These are phyloP conservation scores for Folsomia manolachei DNA, from an alignment of 2,888 invertebrate genomes.

Conservation along the genomic window DNA sequence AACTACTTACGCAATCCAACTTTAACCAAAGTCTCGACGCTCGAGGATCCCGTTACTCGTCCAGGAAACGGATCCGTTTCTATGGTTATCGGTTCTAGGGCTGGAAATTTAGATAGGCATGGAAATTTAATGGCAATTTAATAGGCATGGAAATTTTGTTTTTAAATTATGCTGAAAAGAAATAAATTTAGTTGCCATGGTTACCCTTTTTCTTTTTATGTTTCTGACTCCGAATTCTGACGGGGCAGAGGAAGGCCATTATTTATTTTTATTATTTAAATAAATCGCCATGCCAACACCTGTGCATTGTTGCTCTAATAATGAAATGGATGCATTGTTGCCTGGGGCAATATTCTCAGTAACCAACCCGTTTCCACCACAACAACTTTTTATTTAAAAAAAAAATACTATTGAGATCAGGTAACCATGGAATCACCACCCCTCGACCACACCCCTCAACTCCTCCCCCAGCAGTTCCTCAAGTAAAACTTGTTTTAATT, in stretches of 20 bases:
- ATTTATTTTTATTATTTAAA: conserved; percentile 24
- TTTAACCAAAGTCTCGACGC: conserved; percentile 82
- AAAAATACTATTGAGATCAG: no score
- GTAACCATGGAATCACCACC: no score
- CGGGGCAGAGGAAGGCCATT: conserved; percentile 91
- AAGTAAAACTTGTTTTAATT: background rate
- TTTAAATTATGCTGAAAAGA: background rate
- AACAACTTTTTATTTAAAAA: no score
- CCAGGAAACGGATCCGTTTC: no score
- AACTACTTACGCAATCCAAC: conserved; percentile 75
- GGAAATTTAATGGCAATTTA: no score
- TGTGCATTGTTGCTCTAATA: no score
- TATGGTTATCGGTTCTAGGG: background rate
- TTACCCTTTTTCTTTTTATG: conserved; percentile 19
- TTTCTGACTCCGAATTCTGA: conserved; percentile 28
- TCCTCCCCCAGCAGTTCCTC: background rate
- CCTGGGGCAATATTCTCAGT: no score
- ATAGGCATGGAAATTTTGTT: background rate
- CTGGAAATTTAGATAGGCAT: no score
- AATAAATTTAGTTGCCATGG: no score
- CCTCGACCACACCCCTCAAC: background rate
- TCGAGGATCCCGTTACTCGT: conserved; percentile 89
- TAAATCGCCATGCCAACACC: no score
- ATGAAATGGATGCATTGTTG: no score
- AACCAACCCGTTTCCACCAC: no score